phyloP scores from a whole-genome alignment of 2,888 invertebrate species.

The Drosophila picticornis region DNA sequence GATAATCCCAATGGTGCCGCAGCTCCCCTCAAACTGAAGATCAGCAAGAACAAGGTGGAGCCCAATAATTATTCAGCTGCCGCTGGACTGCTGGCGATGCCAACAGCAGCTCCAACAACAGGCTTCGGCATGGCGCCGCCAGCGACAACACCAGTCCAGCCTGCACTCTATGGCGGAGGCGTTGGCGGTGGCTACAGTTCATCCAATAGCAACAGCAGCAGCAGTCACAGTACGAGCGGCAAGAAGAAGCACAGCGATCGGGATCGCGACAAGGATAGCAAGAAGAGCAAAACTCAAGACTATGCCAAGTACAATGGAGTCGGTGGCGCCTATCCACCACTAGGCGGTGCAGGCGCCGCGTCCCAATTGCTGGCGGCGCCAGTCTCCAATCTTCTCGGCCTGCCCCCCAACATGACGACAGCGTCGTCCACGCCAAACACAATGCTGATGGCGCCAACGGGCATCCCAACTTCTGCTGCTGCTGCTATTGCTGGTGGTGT shows the following conservation, averaged over 20 bases:
- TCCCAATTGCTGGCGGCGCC: conserved; percentile 37
- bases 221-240: conserved; percentile 55
- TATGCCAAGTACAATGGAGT: conserved; percentile 80
- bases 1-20: conserved; percentile 58
- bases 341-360: conserved; percentile 75
- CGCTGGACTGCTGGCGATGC: conserved; percentile 25
- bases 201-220: conserved; percentile 30
- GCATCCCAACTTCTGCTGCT: background rate
- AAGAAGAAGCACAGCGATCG: conserved; percentile 84
- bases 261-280: conserved; percentile 84
- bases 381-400: conserved; percentile 39
- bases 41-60: conserved; percentile 90
- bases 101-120: conserved; percentile 1
- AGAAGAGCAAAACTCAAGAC: conserved; percentile 80
- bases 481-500: conserved; percentile 13
- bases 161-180: background rate
- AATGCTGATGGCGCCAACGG: conserved; percentile 36
- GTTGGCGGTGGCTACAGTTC: conserved; percentile 20
- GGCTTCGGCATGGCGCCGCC: conserved; percentile 44
- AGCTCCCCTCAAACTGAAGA: conserved; percentile 90
- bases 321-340: conserved; percentile 50
- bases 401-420: conserved; percentile 36
- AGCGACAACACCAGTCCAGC: conserved; percentile 7
- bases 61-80: conserved; percentile 83
- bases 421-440: conserved; percentile 34